Percentiles rank a stretch among this genome's conserved stretches.
Evolutionary conservation across 2,797 vertebrate genomes (phyloP).

Genomic region (Delichon dasypus): DNA sequence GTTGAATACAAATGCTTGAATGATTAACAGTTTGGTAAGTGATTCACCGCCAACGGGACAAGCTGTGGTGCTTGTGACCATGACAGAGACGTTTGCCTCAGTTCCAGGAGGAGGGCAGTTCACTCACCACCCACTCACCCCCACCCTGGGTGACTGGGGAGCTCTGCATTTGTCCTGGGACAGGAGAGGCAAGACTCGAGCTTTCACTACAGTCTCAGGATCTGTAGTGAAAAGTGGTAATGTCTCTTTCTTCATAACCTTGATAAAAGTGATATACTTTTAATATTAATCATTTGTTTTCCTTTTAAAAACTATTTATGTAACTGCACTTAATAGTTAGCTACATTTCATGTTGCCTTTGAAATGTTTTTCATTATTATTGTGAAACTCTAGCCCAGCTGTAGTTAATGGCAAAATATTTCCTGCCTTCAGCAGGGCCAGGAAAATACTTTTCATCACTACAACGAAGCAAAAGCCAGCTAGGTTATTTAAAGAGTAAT

Average conservation of each 20-base stretch:
- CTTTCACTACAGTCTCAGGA: not conserved
- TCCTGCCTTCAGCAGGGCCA: slow-evolving; percentile 33
- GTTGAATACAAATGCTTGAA: not conserved
- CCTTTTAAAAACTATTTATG: slow-evolving; percentile 20
- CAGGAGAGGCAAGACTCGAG: not conserved
- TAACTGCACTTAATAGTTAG: not conserved
- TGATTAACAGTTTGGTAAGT: not conserved
- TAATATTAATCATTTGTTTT: slow-evolving; percentile 10
- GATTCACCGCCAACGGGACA: not conserved
- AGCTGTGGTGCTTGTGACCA: not conserved
- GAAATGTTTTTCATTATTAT: slow-evolving; percentile 37
- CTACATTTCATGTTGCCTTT: slow-evolving; percentile 32
- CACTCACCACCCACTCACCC: not conserved
- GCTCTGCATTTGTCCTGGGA: not conserved
- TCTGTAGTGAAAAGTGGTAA: not conserved
- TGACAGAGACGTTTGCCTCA: not conserved
- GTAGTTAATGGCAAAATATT: slow-evolving; percentile 41
- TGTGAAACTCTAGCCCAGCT: slow-evolving; percentile 46
- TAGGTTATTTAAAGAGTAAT: slow-evolving; percentile 8
- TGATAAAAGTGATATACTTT: not conserved
- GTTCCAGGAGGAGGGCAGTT: not conserved
- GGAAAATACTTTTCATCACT: slow-evolving; percentile 46
- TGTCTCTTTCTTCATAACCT: not conserved
- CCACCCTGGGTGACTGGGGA: not conserved
- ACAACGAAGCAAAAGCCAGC: not conserved